Base-by-base conservation (phyloP, 2,888 invertebrate species). In the Ditula angustiorana region DNA sequence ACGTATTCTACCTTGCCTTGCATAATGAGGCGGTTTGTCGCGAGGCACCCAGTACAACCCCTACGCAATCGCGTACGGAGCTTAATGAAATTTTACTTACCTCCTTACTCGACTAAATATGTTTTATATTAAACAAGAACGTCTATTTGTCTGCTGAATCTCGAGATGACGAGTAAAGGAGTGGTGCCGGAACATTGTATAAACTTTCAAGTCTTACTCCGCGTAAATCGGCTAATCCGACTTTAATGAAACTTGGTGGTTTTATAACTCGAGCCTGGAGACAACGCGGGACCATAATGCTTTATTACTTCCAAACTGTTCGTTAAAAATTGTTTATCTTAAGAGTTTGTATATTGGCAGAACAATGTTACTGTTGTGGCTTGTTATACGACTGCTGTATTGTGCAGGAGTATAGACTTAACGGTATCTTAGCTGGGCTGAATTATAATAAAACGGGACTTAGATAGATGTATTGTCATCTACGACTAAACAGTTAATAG, bases 221-320 rank as follows among this genome's bases (percentile, higher is more conserved):
- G 57, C 53, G 58, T 59, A 64, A 64, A 64, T 59, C 64, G 59
- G 46, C 58, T 64, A 64, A 64, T 64, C 64, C 64, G 26, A 30
- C 58, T 64, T 64, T 64, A 64, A 64, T 64, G 64, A 64, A 64
- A 64, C 64, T 64, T 64, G 64, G 58, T 58, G 64, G 64, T 64
- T 64, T 64, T 64, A 64, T 64, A 53, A 47, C 59, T 46, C 41
- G 41, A 8, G 35, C 52, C 44, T 11, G 57, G 57, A 58, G 63
- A 63, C 57, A 52, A 57, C 35, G 59, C 59, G 33, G 50, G 30
- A 44, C 57, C 63, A 59, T 64, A 53, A 64, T 64, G 59, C 64
- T 64, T 64, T 64, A 64, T 64, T 59, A 46, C 64, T 59, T 59
- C 52, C 28, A 28, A 59, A 64, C 52, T 64, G 64, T 59, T 59